phyloP scores from a whole-genome alignment of 2,113 vertebrate species.

The Desmodus rotundus region DNA sequence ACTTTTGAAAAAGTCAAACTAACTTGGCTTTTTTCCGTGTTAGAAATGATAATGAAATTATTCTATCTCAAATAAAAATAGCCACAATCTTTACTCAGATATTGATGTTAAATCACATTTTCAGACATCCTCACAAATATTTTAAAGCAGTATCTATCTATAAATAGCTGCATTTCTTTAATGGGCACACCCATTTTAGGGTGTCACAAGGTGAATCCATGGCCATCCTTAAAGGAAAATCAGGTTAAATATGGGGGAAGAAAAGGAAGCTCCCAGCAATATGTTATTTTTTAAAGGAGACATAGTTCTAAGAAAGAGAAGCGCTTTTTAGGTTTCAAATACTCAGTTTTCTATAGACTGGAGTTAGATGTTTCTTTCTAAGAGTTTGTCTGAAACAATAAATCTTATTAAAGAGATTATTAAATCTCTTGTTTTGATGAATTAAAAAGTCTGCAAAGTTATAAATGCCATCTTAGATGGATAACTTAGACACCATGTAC shows the following conservation, averaged over 20 bases:
- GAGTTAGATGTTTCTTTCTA: neutral
- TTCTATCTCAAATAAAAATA: neutral
- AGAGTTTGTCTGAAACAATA: neutral
- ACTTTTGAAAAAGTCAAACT: neutral
- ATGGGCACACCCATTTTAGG: neutral
- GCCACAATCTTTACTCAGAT: neutral
- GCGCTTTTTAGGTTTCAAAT: neutral
- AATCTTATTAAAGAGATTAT: neutral
- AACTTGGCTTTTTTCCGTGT: neutral
- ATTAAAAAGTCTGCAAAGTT: neutral
- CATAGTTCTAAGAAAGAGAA: neutral
- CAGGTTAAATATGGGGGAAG: neutral
- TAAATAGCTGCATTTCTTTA: neutral
- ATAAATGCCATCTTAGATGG: neutral
- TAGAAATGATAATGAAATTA: constrained; percentile 10
- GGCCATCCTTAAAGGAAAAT: neutral
- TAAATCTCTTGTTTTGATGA: neutral
- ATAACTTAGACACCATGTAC: neutral
- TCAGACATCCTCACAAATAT: neutral
- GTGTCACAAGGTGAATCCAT: neutral
- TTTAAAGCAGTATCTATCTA: neutral
- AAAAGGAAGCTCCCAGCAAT: neutral
- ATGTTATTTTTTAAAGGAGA: neutral
- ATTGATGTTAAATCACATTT: neutral
- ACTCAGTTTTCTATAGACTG: neutral